Percentiles rank a stretch among this genome's conserved stretches.
Conservation (phyloP, 92 coral and sea anemone species). For the Actinernus sp. region DNA sequence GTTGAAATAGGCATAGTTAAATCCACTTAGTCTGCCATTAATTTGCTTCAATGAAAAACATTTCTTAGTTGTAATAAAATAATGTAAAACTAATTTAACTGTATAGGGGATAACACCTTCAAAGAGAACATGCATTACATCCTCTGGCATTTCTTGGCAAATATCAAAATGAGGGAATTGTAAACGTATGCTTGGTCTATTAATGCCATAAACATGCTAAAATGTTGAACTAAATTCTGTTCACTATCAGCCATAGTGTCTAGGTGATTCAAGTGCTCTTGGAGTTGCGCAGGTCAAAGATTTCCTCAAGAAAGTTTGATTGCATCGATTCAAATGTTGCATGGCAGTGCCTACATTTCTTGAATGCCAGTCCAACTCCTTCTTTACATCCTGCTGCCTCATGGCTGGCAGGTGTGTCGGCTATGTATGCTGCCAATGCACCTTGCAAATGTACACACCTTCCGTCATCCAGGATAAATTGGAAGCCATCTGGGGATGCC, state of each 20-base stretch:
- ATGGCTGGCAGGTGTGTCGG: conserved; percentile 28
- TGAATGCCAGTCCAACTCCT: conserved; percentile 16
- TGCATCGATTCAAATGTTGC: conserved; percentile 11
- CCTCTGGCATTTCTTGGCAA: conserved; percentile 8
- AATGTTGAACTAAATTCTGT: conserved; percentile 5
- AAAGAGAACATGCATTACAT: conserved; percentile 18
- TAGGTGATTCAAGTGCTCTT: conserved; percentile 11
- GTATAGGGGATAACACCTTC: conserved; percentile 22
- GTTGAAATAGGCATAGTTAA: conserved; percentile 23
- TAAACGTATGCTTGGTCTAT: conserved; percentile 23
- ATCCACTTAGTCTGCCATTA: conserved; percentile 13
- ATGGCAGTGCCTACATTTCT: conserved; percentile 20
- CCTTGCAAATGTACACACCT: conserved; percentile 1
- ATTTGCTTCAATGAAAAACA: conserved; percentile 6
- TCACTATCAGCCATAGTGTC: conserved; percentile 5
- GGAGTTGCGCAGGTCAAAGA: conserved; percentile 12
- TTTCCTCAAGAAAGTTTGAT: conserved; percentile 10
- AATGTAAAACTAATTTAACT: conserved; percentile 22
- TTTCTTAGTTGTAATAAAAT: not conserved
- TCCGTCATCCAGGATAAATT: conserved; percentile 5
- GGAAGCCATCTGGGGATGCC: conserved; percentile 8
- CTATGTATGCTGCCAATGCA: conserved; percentile 11
- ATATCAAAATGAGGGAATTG: conserved; percentile 12
- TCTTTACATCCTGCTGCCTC: conserved; percentile 25
- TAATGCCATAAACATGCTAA: conserved; percentile 16